phyloP scores from a whole-genome alignment of 53 echinoderm and acorn worm genomes.

The Luidia sarsii region DNA sequence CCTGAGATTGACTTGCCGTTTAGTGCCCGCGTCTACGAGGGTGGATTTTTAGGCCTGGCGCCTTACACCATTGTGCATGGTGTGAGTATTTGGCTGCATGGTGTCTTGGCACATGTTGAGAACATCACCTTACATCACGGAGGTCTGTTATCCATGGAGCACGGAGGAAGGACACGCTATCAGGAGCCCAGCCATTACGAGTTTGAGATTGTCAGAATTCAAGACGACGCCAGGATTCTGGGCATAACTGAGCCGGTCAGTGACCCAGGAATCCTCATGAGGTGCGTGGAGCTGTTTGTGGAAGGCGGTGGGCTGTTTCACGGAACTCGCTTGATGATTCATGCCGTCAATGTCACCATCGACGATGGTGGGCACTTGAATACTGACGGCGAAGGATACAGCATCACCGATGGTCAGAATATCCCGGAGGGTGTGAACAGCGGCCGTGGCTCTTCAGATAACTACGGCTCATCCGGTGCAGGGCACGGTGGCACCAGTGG shows the following conservation, averaged over 20 bases:
- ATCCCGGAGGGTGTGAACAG: conserved; percentile 56
- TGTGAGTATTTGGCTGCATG: conserved; percentile 89
- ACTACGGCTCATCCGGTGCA: conserved; percentile 77
- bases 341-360: conserved; percentile 74
- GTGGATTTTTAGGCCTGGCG: conserved; percentile 84
- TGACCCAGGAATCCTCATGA: conserved; percentile 70
- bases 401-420: conserved; percentile 53
- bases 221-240: conserved; percentile 65
- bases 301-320: conserved; percentile 85
- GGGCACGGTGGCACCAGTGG: conserved; percentile 92
- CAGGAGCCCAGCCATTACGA: conserved; percentile 67
- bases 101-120: conserved; percentile 72
- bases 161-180: conserved; percentile 75
- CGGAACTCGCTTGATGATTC: conserved; percentile 64
- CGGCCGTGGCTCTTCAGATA: conserved; percentile 61
- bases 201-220: conserved; percentile 70
- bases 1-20: conserved; percentile 92
- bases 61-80: conserved; percentile 83
- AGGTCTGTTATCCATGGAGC: conserved; percentile 84
- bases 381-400: conserved; percentile 71
- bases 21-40: conserved; percentile 79
- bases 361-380: conserved; percentile 85
- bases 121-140: conserved; percentile 71
- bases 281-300: conserved; percentile 58
- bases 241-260: conserved; percentile 69